Evolutionary conservation across 1,140 invertebrate genomes (phyloP), one percentile per base, ranked within the genome.

Genomic region (Chrysoperla carnea): DNA sequence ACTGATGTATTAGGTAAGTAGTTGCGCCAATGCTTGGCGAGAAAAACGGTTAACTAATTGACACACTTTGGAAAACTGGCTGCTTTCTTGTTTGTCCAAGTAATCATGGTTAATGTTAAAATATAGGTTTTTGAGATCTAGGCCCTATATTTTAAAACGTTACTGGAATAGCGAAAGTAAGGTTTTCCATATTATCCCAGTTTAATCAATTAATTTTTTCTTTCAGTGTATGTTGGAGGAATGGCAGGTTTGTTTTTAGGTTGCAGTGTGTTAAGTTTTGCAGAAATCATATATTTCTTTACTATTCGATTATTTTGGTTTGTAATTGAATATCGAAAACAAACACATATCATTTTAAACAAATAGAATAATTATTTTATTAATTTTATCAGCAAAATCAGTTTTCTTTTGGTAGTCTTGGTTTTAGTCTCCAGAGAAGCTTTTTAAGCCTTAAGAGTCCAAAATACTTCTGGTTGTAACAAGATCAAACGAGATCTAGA

Each of bases 191-290:
- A n/a, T n/a, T n/a, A n/a, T n/a, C n/a, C n/a, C n/a, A n/a, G n/a
- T 23, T 23, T 23, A 23, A 5, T 23, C 2, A 23, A 23, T 23
- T 23, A 3, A 3, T 5, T 23, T 23, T 41, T 46, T 43, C 9
- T 62, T 67, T 3, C 59, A 82, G 78, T 78, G 49, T 69, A 74
- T 8, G 70, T 81, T 12, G 79, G 78, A 13, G 73, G 76, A 11
- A 76, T 76, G 56, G 75, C 75, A 1, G 78, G 77, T 1, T 53
- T 81, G 1, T 79, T 79, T 52, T 63, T 80, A 1, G 78, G 78
- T 4, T 78, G 74, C 45, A 78, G 76, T 46, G 73, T 79, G 0
- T 56, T 81, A 9, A 77, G 76, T 39, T 69, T 77, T 46, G 67
- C 75, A 43, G 78, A 81, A 53, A 67, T 81, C 17, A 39, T 79